A percentile compares a stretch with the other conserved stretches of the same genome.
Evolutionary conservation across 2,888 invertebrate species (phyloP).

Genomic region (Ommatoiulus sabulosus): DNA sequence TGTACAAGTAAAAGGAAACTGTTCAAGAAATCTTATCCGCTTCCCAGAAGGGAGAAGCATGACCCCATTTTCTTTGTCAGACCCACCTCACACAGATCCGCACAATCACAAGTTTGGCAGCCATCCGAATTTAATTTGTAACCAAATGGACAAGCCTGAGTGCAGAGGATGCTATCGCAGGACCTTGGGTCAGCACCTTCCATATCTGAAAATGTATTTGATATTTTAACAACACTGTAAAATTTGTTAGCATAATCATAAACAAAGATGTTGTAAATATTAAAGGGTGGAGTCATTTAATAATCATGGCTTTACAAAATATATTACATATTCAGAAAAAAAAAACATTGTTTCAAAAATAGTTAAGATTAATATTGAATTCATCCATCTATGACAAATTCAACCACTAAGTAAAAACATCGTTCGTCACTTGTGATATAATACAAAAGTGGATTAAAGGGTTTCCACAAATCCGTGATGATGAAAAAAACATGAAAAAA

Average conservation of each 20-base stretch:
- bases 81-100: constrained; percentile 79
- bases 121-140: constrained; percentile 79
- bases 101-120: constrained; percentile 87
- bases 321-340: too few species aligned
- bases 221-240: not conserved
- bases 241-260: not conserved
- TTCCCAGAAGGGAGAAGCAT: not conserved
- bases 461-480: too few species aligned
- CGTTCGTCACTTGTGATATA: too few species aligned
- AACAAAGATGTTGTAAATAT: not conserved
- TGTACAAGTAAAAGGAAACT: not conserved
- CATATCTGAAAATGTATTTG: constrained; percentile 30
- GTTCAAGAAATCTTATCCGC: not conserved
- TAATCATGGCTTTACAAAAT: too few species aligned
- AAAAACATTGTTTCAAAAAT: too few species aligned
- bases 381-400: too few species aligned
- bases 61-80: not conserved
- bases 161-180: constrained; percentile 81
- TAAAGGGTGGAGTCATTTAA: constrained; percentile 5
- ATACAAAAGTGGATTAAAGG: too few species aligned
- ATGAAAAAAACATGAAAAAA: too few species aligned
- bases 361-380: too few species aligned
- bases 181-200: constrained; percentile 62
- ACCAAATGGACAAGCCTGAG: constrained; percentile 86
- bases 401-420: too few species aligned